Conservation (phyloP, 2,888 invertebrate genomes). For the Sinodicranocentrus sp. region DNA sequence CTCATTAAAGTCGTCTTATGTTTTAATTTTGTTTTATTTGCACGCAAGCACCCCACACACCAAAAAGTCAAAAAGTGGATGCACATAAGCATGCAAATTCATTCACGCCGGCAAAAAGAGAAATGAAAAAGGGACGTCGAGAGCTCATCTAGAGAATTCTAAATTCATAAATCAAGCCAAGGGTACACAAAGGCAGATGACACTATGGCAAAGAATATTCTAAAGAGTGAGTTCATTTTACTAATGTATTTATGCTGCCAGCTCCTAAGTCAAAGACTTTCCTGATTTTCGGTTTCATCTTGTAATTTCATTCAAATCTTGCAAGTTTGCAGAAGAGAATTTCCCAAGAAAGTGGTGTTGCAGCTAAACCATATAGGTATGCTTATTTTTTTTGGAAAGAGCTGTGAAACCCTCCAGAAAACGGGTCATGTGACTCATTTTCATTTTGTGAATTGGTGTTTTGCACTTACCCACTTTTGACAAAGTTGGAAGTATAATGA, state of each 20-base stretch:
- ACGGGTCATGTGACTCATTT: no score
- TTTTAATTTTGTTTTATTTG: conserved; percentile 20
- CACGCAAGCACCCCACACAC: not conserved
- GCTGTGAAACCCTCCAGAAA: no score
- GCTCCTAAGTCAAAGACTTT: not conserved
- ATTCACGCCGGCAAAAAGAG: not conserved
- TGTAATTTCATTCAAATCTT: conserved; percentile 3
- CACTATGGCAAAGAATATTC: not conserved
- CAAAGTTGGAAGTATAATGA: conserved; percentile 88
- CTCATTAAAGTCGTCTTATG: conserved; percentile 8
- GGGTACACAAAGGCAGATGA: not conserved
- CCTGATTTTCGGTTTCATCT: not conserved
- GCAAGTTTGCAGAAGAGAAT: no score
- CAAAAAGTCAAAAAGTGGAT: not conserved
- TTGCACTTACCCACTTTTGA: conserved; percentile 86
- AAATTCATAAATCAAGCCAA: conserved; percentile 4
- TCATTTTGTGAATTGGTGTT: no score
- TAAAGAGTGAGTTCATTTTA: no score
- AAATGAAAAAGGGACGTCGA: not conserved
- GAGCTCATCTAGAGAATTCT: not conserved
- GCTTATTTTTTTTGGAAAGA: no score
- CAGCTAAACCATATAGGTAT: no score
- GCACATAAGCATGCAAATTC: not conserved
- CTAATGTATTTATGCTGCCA: not conserved
- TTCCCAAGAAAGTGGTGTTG: no score